These are phyloP conservation scores for Sebastes vulpes DNA, from an alignment of 2,797 vertebrate genomes.

Conservation along the genomic window DNA sequence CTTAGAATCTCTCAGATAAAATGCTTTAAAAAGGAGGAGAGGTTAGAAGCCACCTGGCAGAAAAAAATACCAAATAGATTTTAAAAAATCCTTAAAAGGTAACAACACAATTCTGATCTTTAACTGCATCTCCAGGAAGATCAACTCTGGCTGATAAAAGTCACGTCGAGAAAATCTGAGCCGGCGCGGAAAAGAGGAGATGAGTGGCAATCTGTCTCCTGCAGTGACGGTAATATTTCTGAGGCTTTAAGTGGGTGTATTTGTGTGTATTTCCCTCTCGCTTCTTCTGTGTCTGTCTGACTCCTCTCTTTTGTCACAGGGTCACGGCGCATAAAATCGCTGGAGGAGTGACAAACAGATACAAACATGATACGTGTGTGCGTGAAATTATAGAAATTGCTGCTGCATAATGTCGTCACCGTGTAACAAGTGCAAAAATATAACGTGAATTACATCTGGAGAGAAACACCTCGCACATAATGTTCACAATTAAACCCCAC, in stretches of 20 bases:
- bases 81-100: conserved; percentile 5
- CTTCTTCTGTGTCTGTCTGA: background rate
- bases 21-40: background rate
- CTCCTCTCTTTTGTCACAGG: background rate
- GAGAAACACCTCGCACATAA: background rate
- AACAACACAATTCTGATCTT: conserved; percentile 22
- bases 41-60: background rate
- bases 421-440: background rate
- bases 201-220: background rate
- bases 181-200: background rate
- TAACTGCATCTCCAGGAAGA: conserved; percentile 12
- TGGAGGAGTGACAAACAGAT: background rate
- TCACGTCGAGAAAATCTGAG: background rate
- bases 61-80: background rate
- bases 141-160: conserved; percentile 24
- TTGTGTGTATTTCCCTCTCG: background rate
- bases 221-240: background rate
- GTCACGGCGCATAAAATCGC: background rate
- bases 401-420: background rate
- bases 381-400: conserved; percentile 1
- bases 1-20: conserved; percentile 5
- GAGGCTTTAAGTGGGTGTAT: background rate
- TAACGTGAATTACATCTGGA: background rate
- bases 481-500: background rate
- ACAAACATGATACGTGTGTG: background rate